Percentiles rank a stretch among this genome's conserved stretches.
Evolutionary conservation across 2,888 invertebrate genomes (phyloP).

Genomic region (Tineola bisselliella): DNA sequence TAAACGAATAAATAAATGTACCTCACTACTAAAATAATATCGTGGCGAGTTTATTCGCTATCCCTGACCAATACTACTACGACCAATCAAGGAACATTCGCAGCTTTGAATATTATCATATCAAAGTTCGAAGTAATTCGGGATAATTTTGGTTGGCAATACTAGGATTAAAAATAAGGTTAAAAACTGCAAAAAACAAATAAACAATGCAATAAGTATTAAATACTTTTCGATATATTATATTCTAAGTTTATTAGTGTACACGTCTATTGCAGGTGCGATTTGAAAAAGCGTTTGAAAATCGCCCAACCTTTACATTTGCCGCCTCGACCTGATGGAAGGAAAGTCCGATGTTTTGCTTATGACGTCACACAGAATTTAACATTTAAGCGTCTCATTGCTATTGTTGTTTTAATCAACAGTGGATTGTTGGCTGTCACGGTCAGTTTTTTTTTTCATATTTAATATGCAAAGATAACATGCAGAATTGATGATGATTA

Average conservation of each 20-base stretch:
- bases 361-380: slow-evolving; percentile 98
- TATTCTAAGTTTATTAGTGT: slow-evolving; percentile 13
- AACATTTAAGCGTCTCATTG: slow-evolving; percentile 94
- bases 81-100: no score
- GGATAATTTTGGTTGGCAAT: no score
- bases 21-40: no score
- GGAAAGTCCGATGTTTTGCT: slow-evolving; percentile 90
- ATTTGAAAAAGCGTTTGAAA: slow-evolving; percentile 96
- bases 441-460: slow-evolving; percentile 58
- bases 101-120: no score
- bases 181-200: no score
- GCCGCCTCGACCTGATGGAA: slow-evolving; percentile 95
- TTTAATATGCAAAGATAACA: neutral
- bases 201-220: no score
- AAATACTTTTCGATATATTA: no score
- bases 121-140: no score
- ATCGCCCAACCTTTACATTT: slow-evolving; percentile 98
- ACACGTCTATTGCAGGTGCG: slow-evolving; percentile 88
- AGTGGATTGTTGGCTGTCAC: slow-evolving; percentile 91
- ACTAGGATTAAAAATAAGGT: no score
- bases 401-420: slow-evolving; percentile 92
- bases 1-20: neutral
- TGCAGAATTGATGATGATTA: neutral
- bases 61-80: no score
- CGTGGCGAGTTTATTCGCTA: no score